phyloP scores from a whole-genome alignment of 2,888 invertebrate genomes.

The Endomychus coccineus region DNA sequence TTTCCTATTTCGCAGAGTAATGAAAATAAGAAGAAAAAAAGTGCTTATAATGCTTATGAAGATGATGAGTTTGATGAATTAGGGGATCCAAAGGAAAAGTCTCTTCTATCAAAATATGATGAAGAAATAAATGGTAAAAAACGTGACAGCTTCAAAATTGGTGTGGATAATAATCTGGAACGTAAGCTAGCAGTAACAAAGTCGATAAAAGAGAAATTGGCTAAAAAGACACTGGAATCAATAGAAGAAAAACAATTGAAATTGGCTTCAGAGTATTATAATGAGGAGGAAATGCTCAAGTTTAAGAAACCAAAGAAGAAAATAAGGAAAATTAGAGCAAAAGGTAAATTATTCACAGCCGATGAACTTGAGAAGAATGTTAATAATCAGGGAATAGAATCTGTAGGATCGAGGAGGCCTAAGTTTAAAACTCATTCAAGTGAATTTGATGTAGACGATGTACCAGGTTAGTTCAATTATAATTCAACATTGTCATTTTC shows the following conservation, averaged over 20 bases:
- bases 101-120: constrained; percentile 86
- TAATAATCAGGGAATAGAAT: constrained; percentile 30
- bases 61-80: constrained; percentile 67
- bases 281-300: constrained; percentile 74
- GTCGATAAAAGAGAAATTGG: constrained; percentile 53
- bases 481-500: constrained; percentile 10
- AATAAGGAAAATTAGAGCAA: constrained; percentile 61
- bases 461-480: constrained; percentile 45
- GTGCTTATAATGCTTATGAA: constrained; percentile 81
- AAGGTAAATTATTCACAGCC: constrained; percentile 56
- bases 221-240: constrained; percentile 65
- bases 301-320: constrained; percentile 84
- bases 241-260: constrained; percentile 59
- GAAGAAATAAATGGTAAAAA: constrained; percentile 79
- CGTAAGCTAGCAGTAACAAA: constrained; percentile 45
- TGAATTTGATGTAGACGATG: constrained; percentile 55
- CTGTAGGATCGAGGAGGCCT: constrained; percentile 31
- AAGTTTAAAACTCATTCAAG: constrained; percentile 28
- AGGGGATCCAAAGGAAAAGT: constrained; percentile 56
- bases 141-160: constrained; percentile 67
- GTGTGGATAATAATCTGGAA: constrained; percentile 54
- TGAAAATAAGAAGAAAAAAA: constrained; percentile 74
- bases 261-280: constrained; percentile 82
- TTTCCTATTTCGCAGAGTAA: constrained; percentile 68
- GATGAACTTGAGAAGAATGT: constrained; percentile 57